Percentiles rank a stretch among this genome's conserved stretches.
These are phyloP conservation scores for Linnaemya vulpina DNA, from an alignment of 2,888 invertebrate genomes.

Conservation along the genomic window DNA sequence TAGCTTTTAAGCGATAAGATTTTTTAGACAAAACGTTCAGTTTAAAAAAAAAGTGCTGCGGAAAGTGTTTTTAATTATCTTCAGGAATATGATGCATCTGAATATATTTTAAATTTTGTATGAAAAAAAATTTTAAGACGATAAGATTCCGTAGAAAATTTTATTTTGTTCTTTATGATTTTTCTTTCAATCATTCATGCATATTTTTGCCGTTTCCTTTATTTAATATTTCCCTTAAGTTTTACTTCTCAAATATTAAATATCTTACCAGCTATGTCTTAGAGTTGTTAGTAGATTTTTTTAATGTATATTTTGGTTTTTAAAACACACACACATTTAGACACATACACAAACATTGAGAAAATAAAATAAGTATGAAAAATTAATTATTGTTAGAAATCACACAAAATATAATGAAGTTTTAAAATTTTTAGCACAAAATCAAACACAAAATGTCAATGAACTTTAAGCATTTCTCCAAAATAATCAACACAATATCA, in stretches of 20 bases:
- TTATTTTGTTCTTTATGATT: too few species aligned
- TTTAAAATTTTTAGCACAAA: slow-evolving; percentile 51
- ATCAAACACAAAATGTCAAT: slow-evolving; percentile 52
- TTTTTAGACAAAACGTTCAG: too few species aligned
- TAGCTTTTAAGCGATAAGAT: too few species aligned
- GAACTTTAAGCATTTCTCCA: not conserved
- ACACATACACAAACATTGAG: slow-evolving; percentile 59
- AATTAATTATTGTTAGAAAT: slow-evolving; percentile 41
- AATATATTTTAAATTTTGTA: not conserved
- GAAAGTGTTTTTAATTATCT: not conserved
- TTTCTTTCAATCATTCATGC: not conserved
- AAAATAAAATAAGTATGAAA: slow-evolving; percentile 46
- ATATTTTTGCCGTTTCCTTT: slow-evolving; percentile 16
- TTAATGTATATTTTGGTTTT: slow-evolving; percentile 43
- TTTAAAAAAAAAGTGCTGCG: not conserved
- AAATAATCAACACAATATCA: slow-evolving; percentile 60
- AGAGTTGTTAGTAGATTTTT: slow-evolving; percentile 56
- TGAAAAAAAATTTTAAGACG: too few species aligned
- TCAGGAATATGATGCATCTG: not conserved
- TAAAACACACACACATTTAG: slow-evolving; percentile 22
- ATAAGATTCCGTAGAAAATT: too few species aligned
- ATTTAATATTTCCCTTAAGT: not conserved
- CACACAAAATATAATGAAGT: slow-evolving; percentile 19
- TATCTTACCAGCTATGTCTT: slow-evolving; percentile 79
- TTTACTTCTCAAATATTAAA: slow-evolving; percentile 3